phyloP scores from a whole-genome alignment of 2,113 vertebrate species.

The Leucopsar rothschildi region DNA sequence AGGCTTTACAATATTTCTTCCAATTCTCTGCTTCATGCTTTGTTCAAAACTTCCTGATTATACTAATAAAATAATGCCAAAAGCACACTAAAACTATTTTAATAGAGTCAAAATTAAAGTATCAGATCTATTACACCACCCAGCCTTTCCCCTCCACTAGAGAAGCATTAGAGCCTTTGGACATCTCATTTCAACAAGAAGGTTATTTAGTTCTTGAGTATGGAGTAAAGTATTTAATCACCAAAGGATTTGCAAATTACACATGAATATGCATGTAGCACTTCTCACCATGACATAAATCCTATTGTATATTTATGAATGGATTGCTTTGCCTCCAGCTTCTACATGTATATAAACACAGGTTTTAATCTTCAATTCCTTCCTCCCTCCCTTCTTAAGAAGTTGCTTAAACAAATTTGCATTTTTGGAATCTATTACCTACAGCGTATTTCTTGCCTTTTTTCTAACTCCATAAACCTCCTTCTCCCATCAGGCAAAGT shows the following conservation, averaged over 20 bases:
- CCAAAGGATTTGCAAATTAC: constrained; percentile 55
- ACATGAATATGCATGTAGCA: constrained; percentile 56
- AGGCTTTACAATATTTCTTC: background rate
- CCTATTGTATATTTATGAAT: constrained; percentile 56
- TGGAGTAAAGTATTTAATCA: constrained; percentile 48
- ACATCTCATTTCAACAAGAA: constrained; percentile 52
- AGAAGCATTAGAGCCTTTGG: constrained; percentile 18
- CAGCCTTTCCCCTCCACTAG: background rate
- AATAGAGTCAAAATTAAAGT: constrained; percentile 19
- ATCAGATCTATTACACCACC: constrained; percentile 30
- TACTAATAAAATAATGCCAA: constrained; percentile 21
- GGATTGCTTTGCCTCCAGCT: constrained; percentile 45
- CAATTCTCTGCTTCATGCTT: background rate
- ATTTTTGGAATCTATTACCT: constrained; percentile 44
- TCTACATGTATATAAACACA: constrained; percentile 47
- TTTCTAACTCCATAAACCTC: background rate
- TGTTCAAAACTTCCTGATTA: background rate
- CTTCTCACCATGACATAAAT: constrained; percentile 55
- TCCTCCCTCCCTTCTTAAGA: constrained; percentile 35
- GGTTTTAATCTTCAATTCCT: constrained; percentile 45
- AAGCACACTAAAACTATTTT: background rate
- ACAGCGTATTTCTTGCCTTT: background rate
- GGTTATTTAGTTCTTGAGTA: constrained; percentile 41
- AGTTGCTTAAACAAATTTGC: constrained; percentile 55
- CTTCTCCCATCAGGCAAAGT: background rate